Base-by-base conservation (phyloP, 2,113 vertebrate genomes). In the Mohoua ochrocephala region DNA sequence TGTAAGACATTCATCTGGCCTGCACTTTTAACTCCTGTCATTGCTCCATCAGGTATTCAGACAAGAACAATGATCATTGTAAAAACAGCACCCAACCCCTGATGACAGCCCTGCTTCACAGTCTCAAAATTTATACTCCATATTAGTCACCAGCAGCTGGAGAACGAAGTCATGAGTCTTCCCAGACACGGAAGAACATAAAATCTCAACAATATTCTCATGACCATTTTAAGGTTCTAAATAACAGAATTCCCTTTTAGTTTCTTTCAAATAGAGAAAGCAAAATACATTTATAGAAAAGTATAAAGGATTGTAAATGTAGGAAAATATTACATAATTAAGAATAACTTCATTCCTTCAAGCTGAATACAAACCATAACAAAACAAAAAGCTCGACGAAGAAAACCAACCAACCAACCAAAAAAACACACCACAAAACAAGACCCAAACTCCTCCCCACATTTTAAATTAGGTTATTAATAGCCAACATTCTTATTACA, bases 371-470 rank as follows among this genome's bases (percentile, higher is more conserved):
- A 70, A 37, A 76, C 13, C 3, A 28, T 10, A 37, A 56, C 13
- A 47, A 71, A 86, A 42, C 11, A 30, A 52, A 26, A 37, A 54
- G 15, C 4, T 57, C 42, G 28, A 18, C 9, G 71, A 59, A 26
- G 23, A 65, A n/a, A 35, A 26, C 5, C 35, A 71, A 39, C 2
- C 16, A 71, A 81, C 2, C 9, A 57, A 88, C 11, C 20, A 45
- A 9, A 41, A 41, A 54, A 19, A 0, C 11, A 22, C 19, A 41
- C 22, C 42, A 57, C 7, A n/a, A 84, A 56, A 13, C 8, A 64
- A 45, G n/a, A 24, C 2, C 6, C 4, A 12, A 35, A 35, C 5
- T 10, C 3, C 3, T 2, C 10, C 26, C 4, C 10, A 7, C 9
- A 37, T 76, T 45, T 56, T 56, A 60, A 67, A 71, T 70, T 41